Percentiles rank a stretch among this genome's conserved stretches.
Conservation (phyloP, 1,140 invertebrate genomes). For the Eumeta japonica region DNA sequence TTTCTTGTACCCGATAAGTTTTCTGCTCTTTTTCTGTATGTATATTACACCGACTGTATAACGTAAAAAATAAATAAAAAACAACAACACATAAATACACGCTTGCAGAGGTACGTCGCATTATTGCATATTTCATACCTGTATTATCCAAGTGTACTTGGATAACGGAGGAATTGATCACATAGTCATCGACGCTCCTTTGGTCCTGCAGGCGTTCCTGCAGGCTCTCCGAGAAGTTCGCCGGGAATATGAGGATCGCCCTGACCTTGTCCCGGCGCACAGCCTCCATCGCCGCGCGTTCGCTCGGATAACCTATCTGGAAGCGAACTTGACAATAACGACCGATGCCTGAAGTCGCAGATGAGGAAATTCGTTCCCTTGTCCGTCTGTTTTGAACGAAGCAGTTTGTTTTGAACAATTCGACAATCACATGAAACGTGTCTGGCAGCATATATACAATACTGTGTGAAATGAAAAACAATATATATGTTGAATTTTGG, state of each 20-base stretch:
- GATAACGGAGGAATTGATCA: constrained; percentile 71
- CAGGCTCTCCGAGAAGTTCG: constrained; percentile 80
- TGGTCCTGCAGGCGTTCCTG: constrained; percentile 69
- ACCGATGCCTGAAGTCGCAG: too few relatives aligned
- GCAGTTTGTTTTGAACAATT: too few relatives aligned
- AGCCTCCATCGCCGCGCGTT: constrained; percentile 64
- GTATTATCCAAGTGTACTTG: constrained; percentile 85
- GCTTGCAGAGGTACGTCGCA: background rate
- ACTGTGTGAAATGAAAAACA: too few relatives aligned
- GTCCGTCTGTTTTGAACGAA: too few relatives aligned
- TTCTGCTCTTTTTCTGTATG: too few relatives aligned
- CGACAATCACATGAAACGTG: too few relatives aligned
- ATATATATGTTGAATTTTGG: too few relatives aligned
- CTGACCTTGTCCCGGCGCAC: constrained; percentile 76
- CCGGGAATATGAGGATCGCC: constrained; percentile 77
- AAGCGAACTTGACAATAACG: too few relatives aligned
- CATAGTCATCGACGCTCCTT: constrained; percentile 66
- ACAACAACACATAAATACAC: background rate
- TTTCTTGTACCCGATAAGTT: too few relatives aligned
- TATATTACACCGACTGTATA: too few relatives aligned
- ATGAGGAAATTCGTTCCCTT: too few relatives aligned
- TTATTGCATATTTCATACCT: constrained; percentile 63
- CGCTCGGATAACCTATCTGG: constrained; percentile 52
- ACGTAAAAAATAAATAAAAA: background rate
- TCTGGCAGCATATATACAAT: too few relatives aligned